Base-by-base conservation (phyloP, 2,797 vertebrate species). In the Sebastes minor region DNA sequence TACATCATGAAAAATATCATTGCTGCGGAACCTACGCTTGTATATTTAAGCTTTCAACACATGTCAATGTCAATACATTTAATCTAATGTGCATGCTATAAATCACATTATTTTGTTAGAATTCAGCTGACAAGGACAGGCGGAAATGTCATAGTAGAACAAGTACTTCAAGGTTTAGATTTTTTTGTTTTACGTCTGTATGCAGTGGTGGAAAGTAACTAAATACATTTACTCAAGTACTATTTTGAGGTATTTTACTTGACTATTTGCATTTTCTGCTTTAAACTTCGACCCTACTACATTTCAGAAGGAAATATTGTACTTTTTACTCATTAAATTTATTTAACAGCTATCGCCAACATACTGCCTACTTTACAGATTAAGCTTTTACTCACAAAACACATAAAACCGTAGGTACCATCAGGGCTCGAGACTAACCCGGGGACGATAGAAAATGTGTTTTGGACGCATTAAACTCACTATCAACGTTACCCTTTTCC, bases 1-100 rank as follows among this genome's bases (percentile, higher is more conserved):
- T 60, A 68, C 49, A 67, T 84, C 52, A 57, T 74, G 67, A 65
- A 74, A 81, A 79, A 83, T 73, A 42, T 81, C 69, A 88, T 42
- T 42, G 78, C 56, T 28, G 55, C 30, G 27, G 66, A 35, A n/a
- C 28, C 16, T 64, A 25, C 8, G 55, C 63, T 64, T n/a, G 30
- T 33, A 49, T 71, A 53, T 71, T 52, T 52, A 49, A 61, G 55
- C 38, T 59, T 67, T 69, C 62, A 53, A 67, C 61, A 32, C 28
- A 25, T 9, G 28, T 61, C 22, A 38, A 4, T 76, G 62, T 74
- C 61, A 76, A 28, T 52, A 56, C 3, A 2, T 67, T 63, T 28
- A 63, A 68, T 49, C 12, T 5, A 25, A 67, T 57, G 23, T 53
- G 62, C 63, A 18, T 8, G 20, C 14, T 8, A 71, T 74, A 63